Evolutionary conservation across 2,888 invertebrate species (phyloP), one percentile per base, ranked within the genome.

Genomic region (Caenorhabditis angaria): DNA sequence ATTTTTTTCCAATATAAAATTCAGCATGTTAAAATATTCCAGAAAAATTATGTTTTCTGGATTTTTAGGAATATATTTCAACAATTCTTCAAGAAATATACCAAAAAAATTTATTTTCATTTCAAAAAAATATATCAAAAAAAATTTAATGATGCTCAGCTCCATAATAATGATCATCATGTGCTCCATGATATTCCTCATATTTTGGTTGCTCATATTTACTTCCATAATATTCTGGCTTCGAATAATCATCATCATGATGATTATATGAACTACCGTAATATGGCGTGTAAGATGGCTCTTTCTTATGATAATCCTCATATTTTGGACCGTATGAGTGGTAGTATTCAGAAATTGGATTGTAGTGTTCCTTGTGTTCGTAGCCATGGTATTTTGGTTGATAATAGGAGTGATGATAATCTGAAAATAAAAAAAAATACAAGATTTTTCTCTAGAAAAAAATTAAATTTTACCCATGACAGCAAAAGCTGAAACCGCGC

Each of bases 261-360:
- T n/a, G n/a, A n/a, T n/a, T n/a, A n/a, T 41, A 41, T 12, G 41
- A 35, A 24, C 59, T 57, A 4, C 71, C 71, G 41, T 71, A 71
- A 24, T 71, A 71, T 53, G 71, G 71, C 4, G 63, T 71, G 57
- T 71, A 66, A 56, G 65, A 65, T 32, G 62, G 32, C 14, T 27
- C 62, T 58, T 70, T 65, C 47, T 70, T 59, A 56, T 70, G 65
- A 54, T 70, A 65, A 25, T 70, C 66, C 6, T 72, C 29, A 24
- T 67, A 67, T 27, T 72, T 72, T 54, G 72, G 72, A 59, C 62
- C 62, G 61, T 67, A 72, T 27, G 67, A 67, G 48, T 72, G 67
- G 22, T 72, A 72, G 25, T 71, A 71, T 22, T 58, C 56, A 12
- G 71, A 60, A 25, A 56, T 32, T 51, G 71, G 71, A 41, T 71